Percentiles rank a stretch among this genome's conserved stretches.
Conservation (phyloP, 2,113 vertebrate species). For the Phalacrocorax aristotelis region DNA sequence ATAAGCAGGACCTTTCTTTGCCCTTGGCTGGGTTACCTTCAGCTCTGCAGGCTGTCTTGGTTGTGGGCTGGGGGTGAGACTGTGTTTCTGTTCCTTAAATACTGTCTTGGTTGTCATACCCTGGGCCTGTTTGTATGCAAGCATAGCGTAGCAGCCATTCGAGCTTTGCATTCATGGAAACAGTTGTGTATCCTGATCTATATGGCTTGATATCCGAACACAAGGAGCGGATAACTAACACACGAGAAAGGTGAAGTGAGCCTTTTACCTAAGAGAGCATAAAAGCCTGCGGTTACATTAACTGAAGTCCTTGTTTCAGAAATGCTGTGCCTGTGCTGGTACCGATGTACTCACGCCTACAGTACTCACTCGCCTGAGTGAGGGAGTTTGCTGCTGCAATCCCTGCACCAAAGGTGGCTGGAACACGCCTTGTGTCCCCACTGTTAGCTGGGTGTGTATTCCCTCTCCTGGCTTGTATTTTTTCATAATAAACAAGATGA, state of each 20-base stretch:
- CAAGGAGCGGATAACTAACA: too few relatives aligned
- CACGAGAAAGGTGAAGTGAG: not conserved
- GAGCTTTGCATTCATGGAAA: not conserved
- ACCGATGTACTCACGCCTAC: too few relatives aligned
- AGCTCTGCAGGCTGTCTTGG: not conserved
- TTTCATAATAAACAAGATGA: not conserved
- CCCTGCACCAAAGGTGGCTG: too few relatives aligned
- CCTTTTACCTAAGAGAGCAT: not conserved
- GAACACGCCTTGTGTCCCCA: not conserved
- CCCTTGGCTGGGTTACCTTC: not conserved
- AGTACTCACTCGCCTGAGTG: too few relatives aligned
- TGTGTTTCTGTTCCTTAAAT: not conserved
- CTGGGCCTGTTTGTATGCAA: not conserved
- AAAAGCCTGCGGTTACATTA: not conserved
- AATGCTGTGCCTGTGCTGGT: not conserved
- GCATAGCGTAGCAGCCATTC: too few relatives aligned
- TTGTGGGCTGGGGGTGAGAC: not conserved
- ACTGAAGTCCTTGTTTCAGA: not conserved
- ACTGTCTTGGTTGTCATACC: not conserved
- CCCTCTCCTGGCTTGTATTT: not conserved
- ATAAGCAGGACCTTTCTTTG: not conserved
- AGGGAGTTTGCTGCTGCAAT: not conserved
- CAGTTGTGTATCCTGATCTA: not conserved
- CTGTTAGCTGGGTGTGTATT: not conserved
- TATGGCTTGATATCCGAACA: not conserved